Evolutionary conservation across 1,140 invertebrate genomes (phyloP), one percentile per base, ranked within the genome.

Genomic region (Halesus radiatus): DNA sequence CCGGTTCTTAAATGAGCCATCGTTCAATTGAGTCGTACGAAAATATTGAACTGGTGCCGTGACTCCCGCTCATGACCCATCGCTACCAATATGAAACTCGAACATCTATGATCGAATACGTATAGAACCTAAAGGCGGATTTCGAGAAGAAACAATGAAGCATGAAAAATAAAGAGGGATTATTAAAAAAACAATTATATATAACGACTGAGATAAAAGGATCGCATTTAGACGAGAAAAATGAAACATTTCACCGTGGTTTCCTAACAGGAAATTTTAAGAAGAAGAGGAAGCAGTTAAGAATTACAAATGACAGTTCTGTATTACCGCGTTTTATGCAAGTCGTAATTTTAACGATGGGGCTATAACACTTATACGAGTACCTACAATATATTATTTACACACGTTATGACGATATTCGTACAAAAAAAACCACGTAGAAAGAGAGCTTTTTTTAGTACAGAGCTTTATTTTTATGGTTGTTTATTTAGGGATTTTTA

Each of bases 281-380:
- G 54, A 80, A 83, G 76, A 83, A 82, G 79, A 73, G 82, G 82
- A 83, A 83, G 60, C 79, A 73, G 82, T 83, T 81, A 79, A 76
- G 73, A 83, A 79, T 80, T 83, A 83, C 79, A 83, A 83, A 83
- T 81, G 82, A 79, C 66, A 78, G 78, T 16, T 20, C 76, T 26
- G 73, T 79, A 37, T 82, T 78, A 8, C 62, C 78, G 58, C 76
- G 22, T 26, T 82, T 79, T 83, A 82, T 82, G 81, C 76, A 78
- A 60, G 18, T 26, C 45, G 53, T 73, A 45, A 45, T 45, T 45
- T 45, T 45, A 45, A 45, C 37, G 37, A 45, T 45, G 78, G 56
- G 54, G 79, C 78, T 76, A 79, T 80, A 80, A 78, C 45, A 72
- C 58, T 53, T 54, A 68, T 53, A 45, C 56, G 56, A 66, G 7